Percentiles rank a stretch among this genome's conserved stretches.
Evolutionary conservation across 2,113 vertebrate genomes (phyloP).

Genomic region (Gorsachius goisagi): DNA sequence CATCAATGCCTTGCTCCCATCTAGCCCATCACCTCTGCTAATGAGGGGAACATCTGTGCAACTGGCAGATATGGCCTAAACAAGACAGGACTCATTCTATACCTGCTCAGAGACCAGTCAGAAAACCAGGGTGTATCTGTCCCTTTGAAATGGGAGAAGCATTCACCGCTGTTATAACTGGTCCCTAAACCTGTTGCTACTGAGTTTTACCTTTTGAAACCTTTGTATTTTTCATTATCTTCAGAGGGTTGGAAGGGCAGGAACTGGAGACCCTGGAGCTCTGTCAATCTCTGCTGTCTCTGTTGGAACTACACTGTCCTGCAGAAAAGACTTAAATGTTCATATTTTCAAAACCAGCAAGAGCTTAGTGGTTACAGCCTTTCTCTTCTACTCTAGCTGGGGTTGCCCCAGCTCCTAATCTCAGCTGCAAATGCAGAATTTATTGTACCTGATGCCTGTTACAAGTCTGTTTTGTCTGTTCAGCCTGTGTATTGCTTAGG

Average conservation of each 20-base stretch:
- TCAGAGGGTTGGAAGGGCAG: neutral
- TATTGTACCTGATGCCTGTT: neutral
- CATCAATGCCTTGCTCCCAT: neutral
- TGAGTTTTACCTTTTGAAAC: neutral
- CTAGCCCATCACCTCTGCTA: neutral
- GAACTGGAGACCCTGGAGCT: neutral
- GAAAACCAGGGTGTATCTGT: neutral
- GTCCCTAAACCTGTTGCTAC: neutral
- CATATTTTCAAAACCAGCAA: neutral
- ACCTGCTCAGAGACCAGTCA: neutral
- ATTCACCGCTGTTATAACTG: neutral
- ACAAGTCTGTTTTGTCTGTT: neutral
- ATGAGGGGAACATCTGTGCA: neutral
- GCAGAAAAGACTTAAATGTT: neutral
- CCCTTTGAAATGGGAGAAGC: neutral
- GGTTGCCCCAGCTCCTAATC: neutral
- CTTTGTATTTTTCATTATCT: neutral
- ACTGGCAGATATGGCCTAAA: neutral
- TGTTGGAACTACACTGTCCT: neutral
- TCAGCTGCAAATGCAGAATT: neutral
- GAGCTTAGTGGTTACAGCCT: neutral
- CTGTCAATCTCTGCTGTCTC: neutral
- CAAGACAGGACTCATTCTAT: neutral
- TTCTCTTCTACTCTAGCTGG: neutral
- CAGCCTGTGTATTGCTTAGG: neutral